These are phyloP conservation scores for Columba guinea DNA, from an alignment of 2,797 vertebrate species.

Conservation along the genomic window DNA sequence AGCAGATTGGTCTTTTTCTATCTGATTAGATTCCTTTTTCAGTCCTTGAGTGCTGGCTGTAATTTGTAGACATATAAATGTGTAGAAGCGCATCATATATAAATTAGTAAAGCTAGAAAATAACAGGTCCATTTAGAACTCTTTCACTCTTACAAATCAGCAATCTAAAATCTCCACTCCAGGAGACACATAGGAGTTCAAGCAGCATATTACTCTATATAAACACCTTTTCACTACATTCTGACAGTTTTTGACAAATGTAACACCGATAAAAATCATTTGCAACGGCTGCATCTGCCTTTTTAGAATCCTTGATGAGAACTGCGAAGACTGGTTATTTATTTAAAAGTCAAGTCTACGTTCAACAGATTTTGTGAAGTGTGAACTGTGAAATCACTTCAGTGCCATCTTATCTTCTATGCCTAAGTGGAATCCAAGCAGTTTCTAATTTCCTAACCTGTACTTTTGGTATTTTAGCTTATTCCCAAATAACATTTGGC, in stretches of 20 bases:
- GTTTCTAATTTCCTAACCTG: background rate
- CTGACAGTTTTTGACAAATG: constrained; percentile 67
- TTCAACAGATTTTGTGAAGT: constrained; percentile 31
- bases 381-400: constrained; percentile 27
- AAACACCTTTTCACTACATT: constrained; percentile 54
- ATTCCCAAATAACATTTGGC: background rate
- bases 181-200: constrained; percentile 46
- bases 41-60: background rate
- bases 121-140: background rate
- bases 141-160: background rate
- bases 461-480: background rate
- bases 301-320: constrained; percentile 42
- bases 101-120: background rate
- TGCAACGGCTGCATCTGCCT: constrained; percentile 62
- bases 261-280: constrained; percentile 54
- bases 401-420: background rate
- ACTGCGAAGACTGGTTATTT: constrained; percentile 42
- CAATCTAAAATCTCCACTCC: background rate
- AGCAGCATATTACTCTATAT: constrained; percentile 41
- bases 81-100: constrained; percentile 9
- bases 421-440: background rate
- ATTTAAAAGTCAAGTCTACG: constrained; percentile 39
- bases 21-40: background rate
- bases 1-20: background rate
- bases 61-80: background rate